These are phyloP conservation scores for Paracanthobrama guichenoti DNA, from an alignment of 2,113 vertebrate species.

Conservation along the genomic window DNA sequence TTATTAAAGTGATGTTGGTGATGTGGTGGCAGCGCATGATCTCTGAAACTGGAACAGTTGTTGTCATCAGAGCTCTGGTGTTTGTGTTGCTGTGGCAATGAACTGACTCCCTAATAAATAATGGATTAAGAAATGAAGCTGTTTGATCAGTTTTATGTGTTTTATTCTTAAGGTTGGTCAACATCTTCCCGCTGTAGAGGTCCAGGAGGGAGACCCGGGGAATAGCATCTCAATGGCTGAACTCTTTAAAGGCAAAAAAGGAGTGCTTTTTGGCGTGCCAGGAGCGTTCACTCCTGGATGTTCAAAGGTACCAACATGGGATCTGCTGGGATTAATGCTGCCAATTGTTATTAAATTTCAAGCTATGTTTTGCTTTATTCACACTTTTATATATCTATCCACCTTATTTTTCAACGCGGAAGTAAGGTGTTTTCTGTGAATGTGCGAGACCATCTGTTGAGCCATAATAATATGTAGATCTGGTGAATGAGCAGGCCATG, in stretches of 20 bases:
- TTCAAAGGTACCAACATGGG: constrained; percentile 75
- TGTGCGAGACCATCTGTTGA: no score
- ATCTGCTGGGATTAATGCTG: no score
- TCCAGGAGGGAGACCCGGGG: constrained; percentile 82
- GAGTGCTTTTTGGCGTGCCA: constrained; percentile 86
- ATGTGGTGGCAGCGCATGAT: not conserved
- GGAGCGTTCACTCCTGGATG: constrained; percentile 91
- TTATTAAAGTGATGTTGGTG: not conserved
- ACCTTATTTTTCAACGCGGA: no score
- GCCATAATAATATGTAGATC: no score
- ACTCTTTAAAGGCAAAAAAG: constrained; percentile 86
- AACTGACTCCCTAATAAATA: not conserved
- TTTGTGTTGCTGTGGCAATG: not conserved
- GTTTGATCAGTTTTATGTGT: not conserved
- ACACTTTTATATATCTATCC: no score
- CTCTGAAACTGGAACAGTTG: not conserved
- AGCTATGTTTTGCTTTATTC: no score
- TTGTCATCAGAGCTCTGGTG: not conserved
- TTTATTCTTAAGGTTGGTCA: constrained; percentile 78
- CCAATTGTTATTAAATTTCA: no score
- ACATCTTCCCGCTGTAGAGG: constrained; percentile 77
- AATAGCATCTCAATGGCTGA: constrained; percentile 80
- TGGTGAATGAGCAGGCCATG: no score
- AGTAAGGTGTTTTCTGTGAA: no score
- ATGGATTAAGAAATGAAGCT: not conserved